These are phyloP conservation scores for Eriosoma lanigerum DNA, from an alignment of 1,140 invertebrate genomes.

Conservation along the genomic window DNA sequence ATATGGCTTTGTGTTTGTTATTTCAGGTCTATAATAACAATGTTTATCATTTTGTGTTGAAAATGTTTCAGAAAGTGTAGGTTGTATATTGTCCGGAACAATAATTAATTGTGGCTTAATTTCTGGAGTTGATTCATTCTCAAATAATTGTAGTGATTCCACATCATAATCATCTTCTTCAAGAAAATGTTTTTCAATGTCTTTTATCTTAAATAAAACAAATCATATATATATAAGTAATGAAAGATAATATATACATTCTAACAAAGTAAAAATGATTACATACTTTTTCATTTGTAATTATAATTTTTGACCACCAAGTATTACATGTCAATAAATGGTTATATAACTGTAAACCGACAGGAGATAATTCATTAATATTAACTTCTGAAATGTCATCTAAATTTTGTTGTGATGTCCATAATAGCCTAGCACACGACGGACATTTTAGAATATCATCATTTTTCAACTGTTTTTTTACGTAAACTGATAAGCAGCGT, in stretches of 20 bases:
- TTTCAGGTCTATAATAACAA: background rate
- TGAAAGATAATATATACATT: background rate
- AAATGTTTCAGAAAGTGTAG: background rate
- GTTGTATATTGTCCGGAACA: background rate
- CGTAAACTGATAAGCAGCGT: constrained; percentile 5
- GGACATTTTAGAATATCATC: constrained; percentile 6
- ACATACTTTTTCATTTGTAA: constrained; percentile 11
- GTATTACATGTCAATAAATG: background rate
- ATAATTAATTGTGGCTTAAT: background rate
- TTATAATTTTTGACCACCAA: background rate
- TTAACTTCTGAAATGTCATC: background rate
- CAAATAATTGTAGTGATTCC: background rate
- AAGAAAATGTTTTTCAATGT: constrained; percentile 21
- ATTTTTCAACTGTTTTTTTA: constrained; percentile 7
- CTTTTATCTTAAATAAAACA: background rate
- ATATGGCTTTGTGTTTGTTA: background rate
- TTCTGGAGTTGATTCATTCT: background rate
- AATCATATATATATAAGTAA: no score
- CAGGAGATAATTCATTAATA: constrained; percentile 17
- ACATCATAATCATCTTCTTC: constrained; percentile 1
- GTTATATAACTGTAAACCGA: constrained; percentile 6
- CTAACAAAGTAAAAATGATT: background rate
- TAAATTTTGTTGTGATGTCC: background rate
- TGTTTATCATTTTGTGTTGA: background rate
- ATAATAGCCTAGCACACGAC: background rate